Percentiles rank a stretch among this genome's conserved stretches.
phyloP scores from a whole-genome alignment of 2,888 invertebrate species.

The Cerastoderma edule region DNA sequence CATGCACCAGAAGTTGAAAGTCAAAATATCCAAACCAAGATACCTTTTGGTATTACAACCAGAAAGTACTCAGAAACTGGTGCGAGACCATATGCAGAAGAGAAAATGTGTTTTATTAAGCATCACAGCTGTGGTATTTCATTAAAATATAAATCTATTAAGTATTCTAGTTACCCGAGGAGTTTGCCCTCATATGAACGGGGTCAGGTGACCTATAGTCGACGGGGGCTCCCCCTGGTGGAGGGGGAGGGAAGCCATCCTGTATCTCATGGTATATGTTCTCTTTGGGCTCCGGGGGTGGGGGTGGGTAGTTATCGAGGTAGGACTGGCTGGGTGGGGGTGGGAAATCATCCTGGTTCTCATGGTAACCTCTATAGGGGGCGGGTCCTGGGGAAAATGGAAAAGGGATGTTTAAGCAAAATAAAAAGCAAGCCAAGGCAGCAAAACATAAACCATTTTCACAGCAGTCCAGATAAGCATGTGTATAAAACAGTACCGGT shows the following conservation, averaged over 20 bases:
- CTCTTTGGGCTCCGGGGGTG: slow-evolving; percentile 66
- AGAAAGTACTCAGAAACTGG: too few species aligned
- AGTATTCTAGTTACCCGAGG: slow-evolving; percentile 45
- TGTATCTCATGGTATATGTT: slow-evolving; percentile 66
- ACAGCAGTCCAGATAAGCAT: neutral
- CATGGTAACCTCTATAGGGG: slow-evolving; percentile 64
- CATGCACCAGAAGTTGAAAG: too few species aligned
- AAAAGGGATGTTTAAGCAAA: neutral
- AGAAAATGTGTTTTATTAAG: too few species aligned
- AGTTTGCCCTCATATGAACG: slow-evolving; percentile 37
- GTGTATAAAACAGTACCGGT: neutral
- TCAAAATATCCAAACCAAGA: too few species aligned
- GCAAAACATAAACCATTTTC: neutral
- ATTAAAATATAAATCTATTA: too few species aligned
- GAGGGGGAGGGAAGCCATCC: slow-evolving; percentile 75
- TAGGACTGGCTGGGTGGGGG: slow-evolving; percentile 63
- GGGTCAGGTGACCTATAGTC: slow-evolving; percentile 48
- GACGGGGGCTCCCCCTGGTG: slow-evolving; percentile 59
- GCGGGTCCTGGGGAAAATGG: slow-evolving; percentile 58
- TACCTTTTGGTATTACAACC: too few species aligned
- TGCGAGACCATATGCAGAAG: too few species aligned
- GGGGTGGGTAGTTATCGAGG: slow-evolving; percentile 64
- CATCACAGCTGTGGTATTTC: too few species aligned
- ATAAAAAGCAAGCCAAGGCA: neutral
- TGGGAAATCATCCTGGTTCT: slow-evolving; percentile 67